Percentiles rank a stretch among this genome's conserved stretches.
These are phyloP conservation scores for Camptogramma bilineatum DNA, from an alignment of 2,888 invertebrate species.

Conservation along the genomic window DNA sequence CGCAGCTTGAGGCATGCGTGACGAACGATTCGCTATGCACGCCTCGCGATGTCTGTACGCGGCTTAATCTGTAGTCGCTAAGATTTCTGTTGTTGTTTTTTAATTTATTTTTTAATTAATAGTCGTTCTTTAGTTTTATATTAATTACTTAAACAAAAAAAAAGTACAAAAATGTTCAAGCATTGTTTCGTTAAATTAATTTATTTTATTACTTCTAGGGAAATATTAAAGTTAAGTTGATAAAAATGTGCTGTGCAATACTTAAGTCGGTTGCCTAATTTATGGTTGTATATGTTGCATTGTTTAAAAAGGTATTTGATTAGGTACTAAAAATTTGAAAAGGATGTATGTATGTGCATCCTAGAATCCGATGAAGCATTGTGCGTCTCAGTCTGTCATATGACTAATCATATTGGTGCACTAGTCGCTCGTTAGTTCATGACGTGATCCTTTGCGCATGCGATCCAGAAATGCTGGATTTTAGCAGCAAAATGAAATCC, in stretches of 20 bases:
- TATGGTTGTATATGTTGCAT: background rate
- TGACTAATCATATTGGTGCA: too few species aligned
- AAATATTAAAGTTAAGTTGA: background rate
- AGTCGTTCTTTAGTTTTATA: conserved; percentile 1
- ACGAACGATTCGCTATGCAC: too few species aligned
- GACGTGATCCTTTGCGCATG: background rate
- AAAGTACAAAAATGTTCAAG: conserved; percentile 21
- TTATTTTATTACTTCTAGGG: background rate
- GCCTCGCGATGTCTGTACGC: too few species aligned
- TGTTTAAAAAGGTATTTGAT: background rate
- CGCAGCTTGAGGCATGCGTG: too few species aligned
- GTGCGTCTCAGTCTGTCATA: too few species aligned
- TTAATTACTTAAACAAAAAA: background rate
- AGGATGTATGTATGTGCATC: too few species aligned
- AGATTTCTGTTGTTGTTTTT: conserved; percentile 7
- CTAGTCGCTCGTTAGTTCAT: too few species aligned
- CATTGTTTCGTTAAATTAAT: conserved; percentile 3
- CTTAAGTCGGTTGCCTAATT: background rate
- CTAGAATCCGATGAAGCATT: too few species aligned
- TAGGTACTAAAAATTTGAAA: too few species aligned
- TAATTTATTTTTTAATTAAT: conserved; percentile 10
- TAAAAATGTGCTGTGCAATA: conserved; percentile 1
- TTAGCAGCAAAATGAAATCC: background rate
- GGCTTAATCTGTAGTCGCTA: conserved; percentile 6
- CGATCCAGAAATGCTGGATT: background rate